phyloP scores from a whole-genome alignment of 2,888 invertebrate genomes.

The Cremastinae sp. region DNA sequence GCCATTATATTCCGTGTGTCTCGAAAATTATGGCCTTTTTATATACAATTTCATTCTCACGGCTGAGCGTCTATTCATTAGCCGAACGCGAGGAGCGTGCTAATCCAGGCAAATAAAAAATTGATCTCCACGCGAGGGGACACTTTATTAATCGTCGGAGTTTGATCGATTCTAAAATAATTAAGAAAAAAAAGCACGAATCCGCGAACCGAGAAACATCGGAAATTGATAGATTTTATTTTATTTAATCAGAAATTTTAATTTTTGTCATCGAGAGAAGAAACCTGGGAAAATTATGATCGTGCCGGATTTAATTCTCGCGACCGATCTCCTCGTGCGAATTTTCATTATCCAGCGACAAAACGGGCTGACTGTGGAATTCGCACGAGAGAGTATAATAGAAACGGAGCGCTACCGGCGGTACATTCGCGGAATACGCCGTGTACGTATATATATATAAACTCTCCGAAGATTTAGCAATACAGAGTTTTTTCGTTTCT shows the following conservation, averaged over 20 bases:
- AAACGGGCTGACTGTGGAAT: slow-evolving; percentile 30
- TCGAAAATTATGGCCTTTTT: slow-evolving; percentile 47
- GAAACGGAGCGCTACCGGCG: slow-evolving; percentile 41
- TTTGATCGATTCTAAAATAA: background rate
- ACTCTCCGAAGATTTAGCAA: slow-evolving; percentile 40
- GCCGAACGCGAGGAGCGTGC: slow-evolving; percentile 15
- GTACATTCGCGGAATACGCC: slow-evolving; percentile 50
- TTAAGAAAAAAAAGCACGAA: too few relatives aligned
- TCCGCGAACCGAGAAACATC: too few relatives aligned
- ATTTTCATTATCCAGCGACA: slow-evolving; percentile 42
- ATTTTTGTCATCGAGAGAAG: too few relatives aligned
- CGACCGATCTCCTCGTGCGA: slow-evolving; percentile 3
- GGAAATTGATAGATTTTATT: too few relatives aligned
- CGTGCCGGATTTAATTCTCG: background rate
- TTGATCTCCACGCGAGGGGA: slow-evolving; percentile 1
- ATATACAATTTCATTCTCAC: slow-evolving; percentile 28
- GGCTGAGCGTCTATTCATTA: slow-evolving; percentile 53
- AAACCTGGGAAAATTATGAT: too few relatives aligned
- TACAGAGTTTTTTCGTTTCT: slow-evolving; percentile 46
- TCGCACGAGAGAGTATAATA: slow-evolving; percentile 23
- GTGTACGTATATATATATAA: too few relatives aligned
- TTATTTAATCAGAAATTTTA: too few relatives aligned
- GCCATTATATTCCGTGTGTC: slow-evolving; percentile 35
- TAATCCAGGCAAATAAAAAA: background rate
- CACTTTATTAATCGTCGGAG: slow-evolving; percentile 9